Evolutionary conservation across 2,797 vertebrate genomes (phyloP).

Genomic region (Chelon labrosus): DNA sequence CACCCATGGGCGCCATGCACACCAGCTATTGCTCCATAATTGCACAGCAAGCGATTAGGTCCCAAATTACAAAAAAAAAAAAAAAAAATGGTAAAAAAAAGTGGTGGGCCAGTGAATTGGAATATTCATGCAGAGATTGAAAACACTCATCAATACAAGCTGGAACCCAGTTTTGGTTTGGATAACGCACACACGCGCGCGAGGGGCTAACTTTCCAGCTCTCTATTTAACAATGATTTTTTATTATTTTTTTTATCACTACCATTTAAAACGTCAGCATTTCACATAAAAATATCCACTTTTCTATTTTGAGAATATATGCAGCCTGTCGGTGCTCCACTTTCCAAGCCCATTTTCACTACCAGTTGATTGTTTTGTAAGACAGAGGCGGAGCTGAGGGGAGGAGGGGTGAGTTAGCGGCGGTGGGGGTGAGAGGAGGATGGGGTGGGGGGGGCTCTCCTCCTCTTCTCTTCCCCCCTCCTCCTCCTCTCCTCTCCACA

Average conservation of each 20-base stretch:
- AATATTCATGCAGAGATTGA: not conserved
- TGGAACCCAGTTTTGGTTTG: not conserved
- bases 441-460: not conserved
- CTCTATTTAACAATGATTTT: slow-evolving; percentile 14
- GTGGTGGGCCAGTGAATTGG: slow-evolving; percentile 40
- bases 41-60: slow-evolving; percentile 56
- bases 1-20: slow-evolving; percentile 35
- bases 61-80: slow-evolving; percentile 41
- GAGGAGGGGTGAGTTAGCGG: slow-evolving; percentile 19
- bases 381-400: slow-evolving; percentile 62
- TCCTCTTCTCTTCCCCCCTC: not conserved
- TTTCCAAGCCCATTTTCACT: slow-evolving; percentile 52
- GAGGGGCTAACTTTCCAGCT: not conserved
- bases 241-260: slow-evolving; percentile 22
- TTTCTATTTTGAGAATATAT: slow-evolving; percentile 3
- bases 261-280: not conserved
- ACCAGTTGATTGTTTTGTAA: slow-evolving; percentile 78
- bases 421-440: no score
- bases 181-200: not conserved
- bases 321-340: slow-evolving; percentile 34
- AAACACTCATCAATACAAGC: not conserved
- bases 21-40: slow-evolving; percentile 45
- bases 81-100: slow-evolving; percentile 34
- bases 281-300: not conserved
- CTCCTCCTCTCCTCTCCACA: slow-evolving; percentile 12